Evolutionary conservation across 1,140 invertebrate species (phyloP).

Genomic region (Drosophila nigromelanica): DNA sequence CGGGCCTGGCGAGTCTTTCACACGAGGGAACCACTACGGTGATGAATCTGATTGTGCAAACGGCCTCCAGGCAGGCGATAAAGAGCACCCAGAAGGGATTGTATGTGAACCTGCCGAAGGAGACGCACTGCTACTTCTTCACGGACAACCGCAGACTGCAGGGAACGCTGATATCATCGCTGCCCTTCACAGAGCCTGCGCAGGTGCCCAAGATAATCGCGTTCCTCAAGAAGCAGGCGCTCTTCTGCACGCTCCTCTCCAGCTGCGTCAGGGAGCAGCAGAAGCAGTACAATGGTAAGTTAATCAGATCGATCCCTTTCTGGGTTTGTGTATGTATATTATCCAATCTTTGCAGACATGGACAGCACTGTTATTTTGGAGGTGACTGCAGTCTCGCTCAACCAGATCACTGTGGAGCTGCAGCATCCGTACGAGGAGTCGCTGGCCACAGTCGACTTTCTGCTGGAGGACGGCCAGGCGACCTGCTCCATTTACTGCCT

Average conservation of each 20-base stretch:
- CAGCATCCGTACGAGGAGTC: slow-evolving; percentile 97
- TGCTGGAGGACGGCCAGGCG: slow-evolving; percentile 91
- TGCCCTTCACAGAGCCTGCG: slow-evolving; percentile 97
- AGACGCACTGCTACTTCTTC: slow-evolving; percentile 96
- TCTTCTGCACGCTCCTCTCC: slow-evolving; percentile 94
- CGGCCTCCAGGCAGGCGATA: slow-evolving; percentile 61
- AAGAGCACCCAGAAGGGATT: slow-evolving; percentile 68
- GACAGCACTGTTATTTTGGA: slow-evolving; percentile 95
- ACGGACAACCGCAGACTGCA: slow-evolving; percentile 91
- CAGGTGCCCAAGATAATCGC: slow-evolving; percentile 95
- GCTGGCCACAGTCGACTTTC: slow-evolving; percentile 95
- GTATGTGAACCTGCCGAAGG: slow-evolving; percentile 93
- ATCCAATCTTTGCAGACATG: slow-evolving; percentile 85
- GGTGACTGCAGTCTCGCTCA: slow-evolving; percentile 93
- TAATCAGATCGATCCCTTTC: too few relatives aligned
- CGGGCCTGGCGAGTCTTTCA: slow-evolving; percentile 7
- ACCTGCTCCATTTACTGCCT: slow-evolving; percentile 88
- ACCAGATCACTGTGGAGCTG: slow-evolving; percentile 94
- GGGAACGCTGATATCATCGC: slow-evolving; percentile 91
- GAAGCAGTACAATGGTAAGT: slow-evolving; percentile 87
- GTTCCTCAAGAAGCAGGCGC: slow-evolving; percentile 93
- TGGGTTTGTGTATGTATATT: slow-evolving; percentile 5
- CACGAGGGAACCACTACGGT: slow-evolving; percentile 46
- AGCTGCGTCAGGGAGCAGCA: slow-evolving; percentile 93
- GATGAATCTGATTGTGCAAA: slow-evolving; percentile 71